Percentiles rank a stretch among this genome's conserved stretches.
Evolutionary conservation across 2,797 vertebrate species (phyloP).

Genomic region (Erpetoichthys calabaricus): DNA sequence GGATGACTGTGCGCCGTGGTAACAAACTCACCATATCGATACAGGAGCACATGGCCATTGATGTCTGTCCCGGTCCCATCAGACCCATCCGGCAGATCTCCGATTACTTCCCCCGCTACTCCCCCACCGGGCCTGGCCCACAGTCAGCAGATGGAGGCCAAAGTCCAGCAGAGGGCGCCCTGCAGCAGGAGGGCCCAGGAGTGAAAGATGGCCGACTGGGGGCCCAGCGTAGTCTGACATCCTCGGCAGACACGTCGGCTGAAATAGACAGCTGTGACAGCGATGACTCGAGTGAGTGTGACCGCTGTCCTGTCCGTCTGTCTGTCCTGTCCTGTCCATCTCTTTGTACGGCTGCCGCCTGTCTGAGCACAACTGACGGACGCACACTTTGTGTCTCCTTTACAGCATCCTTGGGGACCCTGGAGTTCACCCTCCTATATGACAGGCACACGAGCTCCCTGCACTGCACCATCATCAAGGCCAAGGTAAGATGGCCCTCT

Average conservation of each 20-base stretch:
- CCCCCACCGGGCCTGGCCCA: slow-evolving; percentile 41
- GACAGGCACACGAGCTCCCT: slow-evolving; percentile 65
- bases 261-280: slow-evolving; percentile 66
- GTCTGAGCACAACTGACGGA: neutral
- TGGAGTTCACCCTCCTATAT: slow-evolving; percentile 76
- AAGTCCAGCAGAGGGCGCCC: slow-evolving; percentile 20
- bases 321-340: neutral
- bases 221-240: slow-evolving; percentile 13
- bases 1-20: slow-evolving; percentile 47
- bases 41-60: slow-evolving; percentile 74
- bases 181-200: neutral
- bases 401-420: slow-evolving; percentile 63
- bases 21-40: slow-evolving; percentile 57
- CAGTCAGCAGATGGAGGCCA: slow-evolving; percentile 31
- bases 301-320: neutral
- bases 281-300: slow-evolving; percentile 55
- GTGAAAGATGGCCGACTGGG: slow-evolving; percentile 1
- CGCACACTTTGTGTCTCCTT: neutral
- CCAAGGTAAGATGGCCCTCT: slow-evolving; percentile 50
- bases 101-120: slow-evolving; percentile 64
- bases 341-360: neutral
- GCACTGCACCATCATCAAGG: slow-evolving; percentile 66
- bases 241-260: slow-evolving; percentile 55
- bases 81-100: slow-evolving; percentile 65
- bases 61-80: slow-evolving; percentile 65